These are phyloP conservation scores for Dasypus novemcinctus DNA, from an alignment of 2,113 vertebrate species.

Conservation along the genomic window DNA sequence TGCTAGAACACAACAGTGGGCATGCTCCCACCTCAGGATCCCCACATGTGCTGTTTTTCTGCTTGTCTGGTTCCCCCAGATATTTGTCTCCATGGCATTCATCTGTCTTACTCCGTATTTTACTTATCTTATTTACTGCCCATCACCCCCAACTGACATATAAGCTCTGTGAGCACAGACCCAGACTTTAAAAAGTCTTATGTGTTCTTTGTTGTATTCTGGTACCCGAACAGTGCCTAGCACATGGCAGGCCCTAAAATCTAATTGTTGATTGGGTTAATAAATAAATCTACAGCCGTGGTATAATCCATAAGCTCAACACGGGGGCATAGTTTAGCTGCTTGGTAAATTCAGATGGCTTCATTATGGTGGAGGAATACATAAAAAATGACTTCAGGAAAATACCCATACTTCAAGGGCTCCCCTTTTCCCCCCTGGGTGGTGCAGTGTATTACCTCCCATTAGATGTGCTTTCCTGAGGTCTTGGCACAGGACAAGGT, in stretches of 20 bases:
- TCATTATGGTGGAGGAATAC: background rate
- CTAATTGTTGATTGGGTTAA: background rate
- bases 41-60: background rate
- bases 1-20: background rate
- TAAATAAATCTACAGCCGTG: background rate
- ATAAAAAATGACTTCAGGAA: background rate
- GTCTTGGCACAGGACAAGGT: background rate
- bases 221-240: background rate
- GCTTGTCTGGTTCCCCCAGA: background rate
- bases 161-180: background rate
- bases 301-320: background rate
- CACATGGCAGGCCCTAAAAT: background rate
- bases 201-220: background rate
- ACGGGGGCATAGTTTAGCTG: background rate
- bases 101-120: fast-evolving
- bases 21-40: background rate
- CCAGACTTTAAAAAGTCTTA: background rate
- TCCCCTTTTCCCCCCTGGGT: background rate
- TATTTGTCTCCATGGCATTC: background rate
- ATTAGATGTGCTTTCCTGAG: background rate
- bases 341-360: background rate
- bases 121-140: background rate
- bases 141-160: background rate
- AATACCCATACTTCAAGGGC: background rate
- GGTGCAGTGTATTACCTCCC: background rate